Base-by-base conservation (phyloP, 2,797 vertebrate species). In the Anguilla pacifica region DNA sequence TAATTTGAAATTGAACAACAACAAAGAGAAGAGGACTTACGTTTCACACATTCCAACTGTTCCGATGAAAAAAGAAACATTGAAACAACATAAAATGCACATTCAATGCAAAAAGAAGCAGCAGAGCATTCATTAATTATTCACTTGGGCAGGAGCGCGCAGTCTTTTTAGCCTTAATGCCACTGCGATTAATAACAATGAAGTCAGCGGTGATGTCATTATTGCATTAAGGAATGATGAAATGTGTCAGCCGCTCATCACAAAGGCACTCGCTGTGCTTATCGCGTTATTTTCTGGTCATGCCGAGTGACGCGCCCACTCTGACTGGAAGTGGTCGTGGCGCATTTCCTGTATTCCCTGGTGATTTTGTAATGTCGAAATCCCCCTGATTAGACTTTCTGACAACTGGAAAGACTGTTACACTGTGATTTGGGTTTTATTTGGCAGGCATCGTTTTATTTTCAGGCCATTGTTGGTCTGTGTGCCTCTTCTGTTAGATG, bases 201-300 rank as follows among this genome's bases (percentile, higher is more conserved):
- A 74, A 13, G 70, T 31, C 70, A 74, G 70, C 28, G 31, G 5
- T 74, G 70, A 74, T 74, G 31, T 74, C 31, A 39, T 28, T n/a
- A 70, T 70, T 70, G 64, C 64, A 70, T 70, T 28, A 70, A 70
- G 64, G n/a, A 67, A 28, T 70, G 25, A n/a, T 70, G 64, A 70
- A 70, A 70, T 70, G n/a, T 70, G 64, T 11, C 10, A 39, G 70
- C 2, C 70, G 35, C 28, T 74, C 70, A 31, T 74, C 70, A 74
- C 31, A 13, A 31, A 31, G 31, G 28, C 70, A 15, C 28, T 15
- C 15, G 28, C 19, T 17, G 31, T 74, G 70, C 2, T 74, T 74
- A 13, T 35, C 28, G 0, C 39, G 11, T 39, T 74, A 31, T 74
- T 31, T 39, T 74, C 70, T 35, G n/a, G 9, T 6, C 59, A 61